Conservation (phyloP, 1,140 invertebrate species). For the Panulirus ornatus region DNA sequence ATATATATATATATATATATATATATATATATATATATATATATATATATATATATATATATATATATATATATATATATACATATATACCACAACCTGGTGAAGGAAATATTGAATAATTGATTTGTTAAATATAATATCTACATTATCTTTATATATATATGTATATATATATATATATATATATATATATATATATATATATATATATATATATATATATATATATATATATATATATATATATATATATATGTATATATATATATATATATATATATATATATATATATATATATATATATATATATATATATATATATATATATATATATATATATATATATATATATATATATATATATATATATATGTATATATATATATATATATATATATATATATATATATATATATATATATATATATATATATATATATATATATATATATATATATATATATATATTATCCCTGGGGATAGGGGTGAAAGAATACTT, state of each 20-base stretch:
- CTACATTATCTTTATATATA: neutral
- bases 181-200: slow-evolving; percentile 16
- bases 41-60: slow-evolving; percentile 20
- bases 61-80: slow-evolving; percentile 16
- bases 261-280: neutral
- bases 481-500: too few relatives aligned
- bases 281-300: neutral
- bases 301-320: neutral
- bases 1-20: slow-evolving; percentile 20
- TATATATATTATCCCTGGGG: too few relatives aligned
- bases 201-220: neutral
- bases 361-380: neutral
- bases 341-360: too few relatives aligned
- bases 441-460: neutral
- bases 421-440: slow-evolving; percentile 14
- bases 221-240: neutral
- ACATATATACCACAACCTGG: neutral
- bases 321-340: neutral
- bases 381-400: neutral
- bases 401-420: neutral
- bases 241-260: neutral
- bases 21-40: slow-evolving; percentile 20
- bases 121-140: neutral
- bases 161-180: slow-evolving; percentile 13
- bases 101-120: neutral